A percentile compares a stretch with the other conserved stretches of the same genome.
phyloP scores from a whole-genome alignment of 2,888 invertebrate species.

The Dioctria rufipes region DNA sequence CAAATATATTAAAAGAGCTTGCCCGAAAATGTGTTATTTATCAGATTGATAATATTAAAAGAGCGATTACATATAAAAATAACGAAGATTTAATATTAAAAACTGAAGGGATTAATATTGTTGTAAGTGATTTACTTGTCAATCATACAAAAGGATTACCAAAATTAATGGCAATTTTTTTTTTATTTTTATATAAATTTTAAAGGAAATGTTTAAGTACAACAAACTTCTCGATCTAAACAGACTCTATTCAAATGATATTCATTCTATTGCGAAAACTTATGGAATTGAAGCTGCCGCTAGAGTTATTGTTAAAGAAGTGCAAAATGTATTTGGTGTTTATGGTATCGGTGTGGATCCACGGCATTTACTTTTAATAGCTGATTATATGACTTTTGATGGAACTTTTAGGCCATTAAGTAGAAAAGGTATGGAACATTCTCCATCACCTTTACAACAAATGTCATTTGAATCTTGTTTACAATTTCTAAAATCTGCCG shows the following conservation, averaged over 20 bases:
- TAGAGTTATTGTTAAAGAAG: slow-evolving; percentile 92
- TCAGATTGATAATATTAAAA: slow-evolving; percentile 84
- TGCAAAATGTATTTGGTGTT: slow-evolving; percentile 95
- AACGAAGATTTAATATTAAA: slow-evolving; percentile 80
- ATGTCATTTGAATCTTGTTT: slow-evolving; percentile 98
- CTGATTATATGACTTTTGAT: slow-evolving; percentile 98
- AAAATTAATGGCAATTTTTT: slow-evolving; percentile 8
- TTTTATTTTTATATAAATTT: slow-evolving; percentile 40
- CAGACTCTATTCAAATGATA: slow-evolving; percentile 92
- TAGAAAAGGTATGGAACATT: slow-evolving; percentile 89
- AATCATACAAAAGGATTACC: slow-evolving; percentile 36
- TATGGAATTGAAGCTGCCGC: slow-evolving; percentile 98
- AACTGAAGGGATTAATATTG: slow-evolving; percentile 96
- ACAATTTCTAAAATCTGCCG: slow-evolving; percentile 85
- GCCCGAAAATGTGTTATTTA: slow-evolving; percentile 83
- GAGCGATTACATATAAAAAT: slow-evolving; percentile 86
- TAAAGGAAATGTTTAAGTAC: slow-evolving; percentile 88
- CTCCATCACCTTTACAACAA: slow-evolving; percentile 95
- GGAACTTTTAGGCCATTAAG: slow-evolving; percentile 93
- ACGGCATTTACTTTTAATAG: slow-evolving; percentile 91
- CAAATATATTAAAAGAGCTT: slow-evolving; percentile 80
- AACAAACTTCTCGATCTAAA: slow-evolving; percentile 84
- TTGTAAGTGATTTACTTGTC: slow-evolving; percentile 70
- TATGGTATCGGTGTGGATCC: slow-evolving; percentile 97
- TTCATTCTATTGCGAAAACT: slow-evolving; percentile 89